A percentile compares a stretch with the other conserved stretches of the same genome.
Evolutionary conservation across 2,888 invertebrate species (phyloP).

Genomic region (Pinctada fucata): DNA sequence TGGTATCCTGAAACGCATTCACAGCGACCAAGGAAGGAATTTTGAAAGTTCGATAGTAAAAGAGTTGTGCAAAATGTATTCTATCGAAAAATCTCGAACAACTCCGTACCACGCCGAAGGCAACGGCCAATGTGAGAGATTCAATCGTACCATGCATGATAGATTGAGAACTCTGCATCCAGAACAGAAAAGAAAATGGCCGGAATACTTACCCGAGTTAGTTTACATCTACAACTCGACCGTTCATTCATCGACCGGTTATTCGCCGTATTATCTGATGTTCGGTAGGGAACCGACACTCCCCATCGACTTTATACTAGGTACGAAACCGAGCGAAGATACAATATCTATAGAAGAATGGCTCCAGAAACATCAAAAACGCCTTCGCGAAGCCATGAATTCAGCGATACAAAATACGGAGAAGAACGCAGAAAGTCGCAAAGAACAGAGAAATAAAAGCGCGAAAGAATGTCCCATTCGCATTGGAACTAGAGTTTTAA

Average conservation of each 20-base stretch:
- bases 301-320: constrained; percentile 18
- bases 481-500: constrained; percentile 8
- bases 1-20: constrained; percentile 38
- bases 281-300: constrained; percentile 40
- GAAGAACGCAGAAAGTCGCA: neutral
- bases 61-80: constrained; percentile 36
- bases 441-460: neutral
- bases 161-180: constrained; percentile 40
- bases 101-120: constrained; percentile 33
- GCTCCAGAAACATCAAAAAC: neutral
- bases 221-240: constrained; percentile 39
- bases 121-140: constrained; percentile 42
- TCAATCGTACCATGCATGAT: constrained; percentile 47
- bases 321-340: constrained; percentile 5
- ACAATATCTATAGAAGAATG: constrained; percentile 7
- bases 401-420: constrained; percentile 1
- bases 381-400: neutral
- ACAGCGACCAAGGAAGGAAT: constrained; percentile 29
- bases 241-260: constrained; percentile 42
- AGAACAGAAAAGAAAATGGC: constrained; percentile 44
- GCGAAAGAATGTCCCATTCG: neutral
- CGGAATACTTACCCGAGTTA: constrained; percentile 42
- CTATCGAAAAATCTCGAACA: constrained; percentile 24
- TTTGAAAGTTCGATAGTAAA: constrained; percentile 21
- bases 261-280: constrained; percentile 38